These are phyloP conservation scores for Sweltsa coloradensis DNA, from an alignment of 1,140 invertebrate species.

Conservation along the genomic window DNA sequence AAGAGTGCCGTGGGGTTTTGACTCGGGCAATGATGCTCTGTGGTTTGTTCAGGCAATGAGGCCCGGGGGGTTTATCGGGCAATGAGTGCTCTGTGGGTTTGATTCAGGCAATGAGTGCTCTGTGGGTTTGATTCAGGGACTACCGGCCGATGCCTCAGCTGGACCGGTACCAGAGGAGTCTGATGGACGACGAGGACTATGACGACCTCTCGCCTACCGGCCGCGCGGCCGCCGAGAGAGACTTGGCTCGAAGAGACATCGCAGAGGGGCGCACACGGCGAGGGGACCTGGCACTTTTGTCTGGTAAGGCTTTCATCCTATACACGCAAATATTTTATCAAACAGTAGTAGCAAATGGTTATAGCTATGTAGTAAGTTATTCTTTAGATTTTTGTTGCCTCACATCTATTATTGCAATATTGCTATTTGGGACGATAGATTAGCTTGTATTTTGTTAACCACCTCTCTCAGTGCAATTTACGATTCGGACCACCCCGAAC, in stretches of 20 bases:
- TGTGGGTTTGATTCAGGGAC: conserved; percentile 50
- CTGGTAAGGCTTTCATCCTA: conserved; percentile 42
- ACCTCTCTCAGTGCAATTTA: too few species aligned
- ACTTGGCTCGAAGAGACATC: conserved; percentile 72
- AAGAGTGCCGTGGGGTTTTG: neutral
- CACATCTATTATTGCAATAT: too few species aligned
- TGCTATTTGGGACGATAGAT: too few species aligned
- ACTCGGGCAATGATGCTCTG: neutral
- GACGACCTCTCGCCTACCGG: conserved; percentile 76
- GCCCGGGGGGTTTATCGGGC: neutral
- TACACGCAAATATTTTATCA: neutral
- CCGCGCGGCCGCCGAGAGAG: conserved; percentile 75
- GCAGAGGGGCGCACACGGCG: conserved; percentile 65
- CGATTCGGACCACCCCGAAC: too few species aligned
- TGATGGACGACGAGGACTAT: conserved; percentile 83
- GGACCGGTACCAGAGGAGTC: conserved; percentile 80
- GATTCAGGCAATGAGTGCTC: neutral
- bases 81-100: neutral
- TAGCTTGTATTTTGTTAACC: too few species aligned
- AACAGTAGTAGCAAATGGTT: too few species aligned
- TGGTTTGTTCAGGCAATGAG: neutral
- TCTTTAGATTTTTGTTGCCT: too few species aligned
- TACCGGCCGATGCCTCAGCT: conserved; percentile 92
- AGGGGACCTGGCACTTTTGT: conserved; percentile 68
- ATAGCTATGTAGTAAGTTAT: too few species aligned